Conservation (phyloP, 1,140 invertebrate genomes). For the Drosophila guanche region DNA sequence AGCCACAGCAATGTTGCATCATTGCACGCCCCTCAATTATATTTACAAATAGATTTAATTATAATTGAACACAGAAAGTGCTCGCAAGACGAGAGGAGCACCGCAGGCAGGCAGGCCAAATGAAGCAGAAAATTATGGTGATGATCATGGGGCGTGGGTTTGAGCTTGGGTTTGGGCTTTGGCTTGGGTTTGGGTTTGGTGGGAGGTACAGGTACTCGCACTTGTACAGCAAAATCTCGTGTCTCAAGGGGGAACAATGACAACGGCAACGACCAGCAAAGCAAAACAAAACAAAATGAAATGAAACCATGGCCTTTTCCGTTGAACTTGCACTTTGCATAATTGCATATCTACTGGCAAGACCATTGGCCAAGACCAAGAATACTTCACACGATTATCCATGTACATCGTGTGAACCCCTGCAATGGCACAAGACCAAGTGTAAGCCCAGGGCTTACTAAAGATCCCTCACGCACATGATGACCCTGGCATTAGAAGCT, state of each 20-base stretch:
- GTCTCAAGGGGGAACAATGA: slow-evolving; percentile 22
- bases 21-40: slow-evolving; percentile 75
- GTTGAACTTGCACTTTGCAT: slow-evolving; percentile 81
- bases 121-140: slow-evolving; percentile 65
- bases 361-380: slow-evolving; percentile 42
- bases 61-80: slow-evolving; percentile 63
- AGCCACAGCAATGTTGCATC: slow-evolving; percentile 41
- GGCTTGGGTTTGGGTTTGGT: background rate
- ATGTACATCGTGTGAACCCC: slow-evolving; percentile 63
- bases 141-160: slow-evolving; percentile 5
- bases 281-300: slow-evolving; percentile 29
- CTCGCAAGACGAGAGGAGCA: slow-evolving; percentile 38
- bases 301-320: slow-evolving; percentile 56
- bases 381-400: slow-evolving; percentile 72
- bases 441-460: background rate
- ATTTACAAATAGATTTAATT: slow-evolving; percentile 79
- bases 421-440: slow-evolving; percentile 11
- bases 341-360: slow-evolving; percentile 54
- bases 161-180: background rate
- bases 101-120: slow-evolving; percentile 52
- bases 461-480: too few relatives aligned
- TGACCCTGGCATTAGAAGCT: slow-evolving; percentile 1
- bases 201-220: background rate
- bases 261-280: background rate
- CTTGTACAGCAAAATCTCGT: slow-evolving; percentile 14